Evolutionary conservation across 2,113 vertebrate genomes (phyloP), one percentile per base, ranked within the genome.

Genomic region (Oceanodroma tethys): DNA sequence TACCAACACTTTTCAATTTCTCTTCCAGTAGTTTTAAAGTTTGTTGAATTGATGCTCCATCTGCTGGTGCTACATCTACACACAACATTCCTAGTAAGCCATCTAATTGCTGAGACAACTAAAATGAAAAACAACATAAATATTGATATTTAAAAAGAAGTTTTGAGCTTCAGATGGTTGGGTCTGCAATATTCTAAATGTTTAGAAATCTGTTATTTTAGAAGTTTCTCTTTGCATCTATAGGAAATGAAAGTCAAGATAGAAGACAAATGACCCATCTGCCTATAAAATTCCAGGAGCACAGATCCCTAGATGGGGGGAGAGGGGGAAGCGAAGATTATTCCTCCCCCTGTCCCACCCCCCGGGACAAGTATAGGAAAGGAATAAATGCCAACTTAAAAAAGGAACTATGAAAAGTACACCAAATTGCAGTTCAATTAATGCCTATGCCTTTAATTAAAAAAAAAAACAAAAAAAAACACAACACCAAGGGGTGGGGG

Each of bases 71-170:
- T 82, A 99, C 99, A 79, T 99, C 99, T 74, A 99, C 99, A 97
- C 99, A 99, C 97, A 99, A 98, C 99, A 99, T 99, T 96, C 99
- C 99, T 90, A 99, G 98, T 80, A 99, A 98, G 76, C 99, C 98
- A 89, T 99, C 99, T 98, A 99, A 85, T 95, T 99, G 99, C 98
- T 99, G 99, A 89, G 99, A 99, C 97, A 99, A 96, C 99, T 99
- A 97, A 93, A 97, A 97, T 73, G 68, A 97, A 88, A 96, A 93
- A 93, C 76, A 95, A 93, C 83, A 95, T 38, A 82, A 88, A 55
- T 45, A 52, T 4, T 53, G 20, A 26, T 60, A 45, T 59, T 87
- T 80, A 55, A 75, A 86, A 91, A 71, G 4, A 92, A 76, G 10
- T n/a, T 52, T 48, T 75, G 27, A 74, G 58, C 29, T 63, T 95